Conservation (phyloP, 1,140 invertebrate genomes). For the Pseudomyrmex sp. region DNA sequence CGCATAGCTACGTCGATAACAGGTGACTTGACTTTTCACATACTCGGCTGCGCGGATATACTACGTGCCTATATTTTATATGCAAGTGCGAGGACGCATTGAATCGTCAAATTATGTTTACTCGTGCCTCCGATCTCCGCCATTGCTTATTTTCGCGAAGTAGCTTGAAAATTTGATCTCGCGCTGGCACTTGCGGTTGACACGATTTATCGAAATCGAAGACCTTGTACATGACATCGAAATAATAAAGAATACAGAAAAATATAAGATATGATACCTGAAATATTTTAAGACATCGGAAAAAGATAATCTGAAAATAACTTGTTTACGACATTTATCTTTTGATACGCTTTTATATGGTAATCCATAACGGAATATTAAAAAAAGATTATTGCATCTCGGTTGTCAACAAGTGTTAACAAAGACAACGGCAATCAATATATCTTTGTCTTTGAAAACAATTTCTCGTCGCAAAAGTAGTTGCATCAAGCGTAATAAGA, state of each 20-base stretch:
- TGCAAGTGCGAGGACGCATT: slow-evolving; percentile 48
- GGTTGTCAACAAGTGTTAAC: slow-evolving; percentile 25
- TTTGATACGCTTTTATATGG: background rate
- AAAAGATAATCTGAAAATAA: background rate
- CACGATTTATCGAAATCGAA: slow-evolving; percentile 41
- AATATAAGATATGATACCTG: no score
- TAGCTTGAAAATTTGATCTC: slow-evolving; percentile 54
- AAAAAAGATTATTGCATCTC: background rate
- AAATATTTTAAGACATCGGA: background rate
- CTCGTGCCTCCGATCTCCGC: slow-evolving; percentile 36
- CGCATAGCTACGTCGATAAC: slow-evolving; percentile 60
- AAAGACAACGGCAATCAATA: background rate
- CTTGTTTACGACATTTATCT: background rate
- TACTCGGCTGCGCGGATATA: slow-evolving; percentile 49
- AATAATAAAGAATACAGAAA: slow-evolving; percentile 35
- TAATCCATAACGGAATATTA: background rate
- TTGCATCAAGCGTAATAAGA: background rate
- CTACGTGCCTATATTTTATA: slow-evolving; percentile 53
- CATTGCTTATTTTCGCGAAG: slow-evolving; percentile 25
- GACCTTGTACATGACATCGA: slow-evolving; percentile 17
- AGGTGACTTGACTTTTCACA: slow-evolving; percentile 52
- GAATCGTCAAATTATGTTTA: slow-evolving; percentile 67
- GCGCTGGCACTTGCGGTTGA: background rate
- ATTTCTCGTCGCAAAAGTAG: background rate
- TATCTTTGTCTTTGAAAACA: slow-evolving; percentile 4